Conservation (phyloP, 2,797 vertebrate species). For the Siniperca obscura region DNA sequence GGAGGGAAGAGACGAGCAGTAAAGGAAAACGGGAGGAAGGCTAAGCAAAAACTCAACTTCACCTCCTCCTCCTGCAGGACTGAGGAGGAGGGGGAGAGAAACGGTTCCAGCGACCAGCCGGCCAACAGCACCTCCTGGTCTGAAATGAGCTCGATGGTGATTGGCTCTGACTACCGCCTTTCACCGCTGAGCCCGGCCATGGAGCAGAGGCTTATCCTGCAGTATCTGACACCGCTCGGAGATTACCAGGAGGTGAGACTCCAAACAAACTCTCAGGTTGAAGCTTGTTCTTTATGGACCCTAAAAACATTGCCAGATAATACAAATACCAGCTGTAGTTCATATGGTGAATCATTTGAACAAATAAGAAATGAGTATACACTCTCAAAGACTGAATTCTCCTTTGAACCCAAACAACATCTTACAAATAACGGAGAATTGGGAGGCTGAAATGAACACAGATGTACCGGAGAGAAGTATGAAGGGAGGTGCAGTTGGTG, state of each 20-base stretch:
- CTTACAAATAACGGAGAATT: too few relatives aligned
- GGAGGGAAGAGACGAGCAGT: constrained; percentile 63
- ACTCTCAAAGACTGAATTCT: too few relatives aligned
- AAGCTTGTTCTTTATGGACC: neutral
- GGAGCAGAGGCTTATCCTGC: constrained; percentile 95
- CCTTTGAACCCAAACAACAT: too few relatives aligned
- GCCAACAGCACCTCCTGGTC: constrained; percentile 92
- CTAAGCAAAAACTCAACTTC: constrained; percentile 91
- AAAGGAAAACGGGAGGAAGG: constrained; percentile 88
- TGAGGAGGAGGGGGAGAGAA: neutral
- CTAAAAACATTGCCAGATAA: neutral
- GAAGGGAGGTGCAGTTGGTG: too few relatives aligned
- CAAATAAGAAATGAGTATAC: too few relatives aligned
- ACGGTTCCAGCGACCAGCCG: constrained; percentile 58
- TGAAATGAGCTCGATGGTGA: constrained; percentile 95
- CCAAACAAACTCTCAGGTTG: too few relatives aligned
- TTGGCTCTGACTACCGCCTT: constrained; percentile 93
- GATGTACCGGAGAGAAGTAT: too few relatives aligned
- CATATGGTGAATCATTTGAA: too few relatives aligned
- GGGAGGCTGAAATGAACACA: too few relatives aligned
- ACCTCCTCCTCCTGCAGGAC: constrained; percentile 55
- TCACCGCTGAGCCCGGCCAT: constrained; percentile 92
- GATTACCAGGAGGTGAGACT: constrained; percentile 95
- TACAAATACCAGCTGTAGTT: neutral
- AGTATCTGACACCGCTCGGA: constrained; percentile 94